Percentiles rank a stretch among this genome's conserved stretches.
phyloP scores from a whole-genome alignment of 2,888 invertebrate genomes.

The Holacanthella duospinosa region DNA sequence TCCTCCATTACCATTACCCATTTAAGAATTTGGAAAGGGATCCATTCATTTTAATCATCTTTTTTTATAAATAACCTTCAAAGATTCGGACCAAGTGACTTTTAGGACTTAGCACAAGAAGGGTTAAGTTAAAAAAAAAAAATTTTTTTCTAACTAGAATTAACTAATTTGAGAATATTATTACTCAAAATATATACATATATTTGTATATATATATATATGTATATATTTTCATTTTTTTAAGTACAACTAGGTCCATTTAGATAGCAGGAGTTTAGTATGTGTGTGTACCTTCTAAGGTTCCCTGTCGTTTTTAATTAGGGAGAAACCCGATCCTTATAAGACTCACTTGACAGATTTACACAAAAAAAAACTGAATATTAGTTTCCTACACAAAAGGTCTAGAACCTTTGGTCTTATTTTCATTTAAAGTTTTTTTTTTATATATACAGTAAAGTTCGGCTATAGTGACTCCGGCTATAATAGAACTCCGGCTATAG shows the following conservation, averaged over 20 bases:
- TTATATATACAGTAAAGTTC: no score
- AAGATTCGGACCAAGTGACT: neutral
- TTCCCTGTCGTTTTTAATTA: neutral
- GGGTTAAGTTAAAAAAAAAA: neutral
- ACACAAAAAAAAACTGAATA: neutral
- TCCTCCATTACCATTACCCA: neutral
- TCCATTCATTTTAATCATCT: no score
- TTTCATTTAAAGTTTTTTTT: neutral
- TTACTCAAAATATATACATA: no score
- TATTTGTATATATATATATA: no score
- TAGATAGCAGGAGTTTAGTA: no score
- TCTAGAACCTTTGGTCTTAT: neutral
- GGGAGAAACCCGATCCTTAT: neutral
- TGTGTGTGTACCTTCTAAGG: neutral
- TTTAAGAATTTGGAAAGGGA: no score
- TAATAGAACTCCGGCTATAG: no score
- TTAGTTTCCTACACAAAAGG: neutral
- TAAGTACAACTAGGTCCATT: no score
- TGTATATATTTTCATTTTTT: no score
- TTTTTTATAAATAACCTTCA: no score
- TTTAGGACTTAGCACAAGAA: neutral
- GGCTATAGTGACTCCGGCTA: no score
- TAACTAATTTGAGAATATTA: no score
- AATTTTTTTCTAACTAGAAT: neutral
- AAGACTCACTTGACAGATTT: neutral